Base-by-base conservation (phyloP, 2,797 vertebrate genomes). In the Brachymystax lenok region DNA sequence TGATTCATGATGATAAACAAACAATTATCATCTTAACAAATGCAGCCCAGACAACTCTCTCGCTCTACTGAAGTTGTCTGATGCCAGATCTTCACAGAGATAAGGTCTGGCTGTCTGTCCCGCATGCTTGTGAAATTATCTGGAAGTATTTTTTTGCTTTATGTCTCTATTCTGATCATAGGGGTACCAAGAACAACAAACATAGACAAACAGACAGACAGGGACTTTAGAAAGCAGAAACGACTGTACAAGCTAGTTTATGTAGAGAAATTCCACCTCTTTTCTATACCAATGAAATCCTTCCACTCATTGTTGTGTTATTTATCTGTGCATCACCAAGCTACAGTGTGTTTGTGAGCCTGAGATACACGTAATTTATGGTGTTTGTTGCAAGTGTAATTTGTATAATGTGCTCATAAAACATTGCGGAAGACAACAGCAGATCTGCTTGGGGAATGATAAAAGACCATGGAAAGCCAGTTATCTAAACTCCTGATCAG, bases 401-500 rank as follows among this genome's bases (percentile, higher is more conserved):
- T 85, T 84, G 81, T 83, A 84, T 83, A 83, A 83, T 86, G 76
- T 80, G 78, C 80, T 81, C 82, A 80, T 84, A 83, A 84, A 84
- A 73, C 80, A 81, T 28, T 46, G 28, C 67, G 33, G 59, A 74
- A 76, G 82, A 80, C 77, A 74, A 27, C 74, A 75, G 63, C 33
- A 75, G 78, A 76, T 81, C 81, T 83, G 79, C 77, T 71, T 76
- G 71, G 70, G 74, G 73, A 50, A 79, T 69, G 79, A 88, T 87
- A 87, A 88, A 90, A 82, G 79, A 78, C 78, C 71, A 51, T 61
- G 80, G 71, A 52, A 74, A 83, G 87, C 79, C 82, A 82, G 79
- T 85, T 90, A 89, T 88, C 86, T 80, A 79, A 87, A 78, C 85
- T 68, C 61, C 79, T 89, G 83, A 87, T 90, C 90, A 87, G 82